phyloP scores from a whole-genome alignment of 1,140 invertebrate species.

The Cylas formicarius region DNA sequence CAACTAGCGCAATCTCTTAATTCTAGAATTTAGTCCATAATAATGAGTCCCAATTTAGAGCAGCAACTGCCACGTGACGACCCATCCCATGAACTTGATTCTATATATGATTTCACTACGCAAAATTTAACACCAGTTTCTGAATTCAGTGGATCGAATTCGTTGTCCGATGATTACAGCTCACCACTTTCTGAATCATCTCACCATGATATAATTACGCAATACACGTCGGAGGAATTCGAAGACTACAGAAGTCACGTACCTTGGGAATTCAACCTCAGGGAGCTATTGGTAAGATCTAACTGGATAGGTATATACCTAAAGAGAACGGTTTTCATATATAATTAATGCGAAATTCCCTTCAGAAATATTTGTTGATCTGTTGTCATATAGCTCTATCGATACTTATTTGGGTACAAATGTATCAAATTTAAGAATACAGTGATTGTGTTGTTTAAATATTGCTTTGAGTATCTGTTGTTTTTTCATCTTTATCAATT shows the following conservation, averaged over 20 bases:
- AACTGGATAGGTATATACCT: no score
- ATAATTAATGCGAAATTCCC: background rate
- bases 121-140: slow-evolving; percentile 12
- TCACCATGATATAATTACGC: background rate
- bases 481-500: no score
- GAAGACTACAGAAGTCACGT: slow-evolving; percentile 23
- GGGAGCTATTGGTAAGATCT: slow-evolving; percentile 49
- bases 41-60: slow-evolving; percentile 22
- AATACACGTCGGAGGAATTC: background rate
- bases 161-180: slow-evolving; percentile 5
- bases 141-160: slow-evolving; percentile 10
- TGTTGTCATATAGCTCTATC: background rate
- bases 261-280: slow-evolving; percentile 50
- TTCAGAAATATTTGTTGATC: background rate
- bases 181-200: slow-evolving; percentile 4
- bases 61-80: slow-evolving; percentile 6
- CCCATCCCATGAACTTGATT: background rate
- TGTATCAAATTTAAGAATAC: background rate
- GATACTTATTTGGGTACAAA: background rate
- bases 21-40: no score
- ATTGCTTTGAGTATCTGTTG: no score
- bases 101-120: slow-evolving; percentile 6
- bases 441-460: background rate
- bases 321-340: slow-evolving; percentile 5
- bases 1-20: no score